Conservation (phyloP, 2,797 vertebrate genomes). For the Enteromius fasciolatus region DNA sequence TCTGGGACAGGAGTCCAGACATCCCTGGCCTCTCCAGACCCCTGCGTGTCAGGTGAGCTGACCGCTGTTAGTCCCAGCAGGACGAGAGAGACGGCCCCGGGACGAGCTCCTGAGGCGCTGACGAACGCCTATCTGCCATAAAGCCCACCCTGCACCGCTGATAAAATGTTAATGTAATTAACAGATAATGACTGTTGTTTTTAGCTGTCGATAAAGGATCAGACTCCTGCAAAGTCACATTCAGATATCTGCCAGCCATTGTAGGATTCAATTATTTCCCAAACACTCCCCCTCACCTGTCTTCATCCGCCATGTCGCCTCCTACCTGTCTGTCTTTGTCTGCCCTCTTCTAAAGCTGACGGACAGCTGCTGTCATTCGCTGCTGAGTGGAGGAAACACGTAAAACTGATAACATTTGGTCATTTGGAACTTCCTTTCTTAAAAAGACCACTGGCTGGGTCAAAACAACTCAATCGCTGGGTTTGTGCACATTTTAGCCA, state of each 20-base stretch:
- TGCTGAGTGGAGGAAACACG: not conserved
- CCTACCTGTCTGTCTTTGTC: conserved; percentile 68
- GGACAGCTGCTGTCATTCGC: conserved; percentile 53
- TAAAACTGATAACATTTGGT: not conserved
- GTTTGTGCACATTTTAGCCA: no score
- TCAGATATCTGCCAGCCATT: conserved; percentile 85
- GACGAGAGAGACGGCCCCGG: conserved; percentile 28
- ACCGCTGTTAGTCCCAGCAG: conserved; percentile 66
- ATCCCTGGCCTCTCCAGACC: conserved; percentile 59
- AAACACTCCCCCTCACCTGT: conserved; percentile 65
- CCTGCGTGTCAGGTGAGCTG: conserved; percentile 57
- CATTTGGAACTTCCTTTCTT: not conserved
- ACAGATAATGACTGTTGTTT: conserved; percentile 89
- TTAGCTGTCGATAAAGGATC: conserved; percentile 87
- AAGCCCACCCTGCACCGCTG: conserved; percentile 70
- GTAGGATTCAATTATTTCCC: conserved; percentile 83
- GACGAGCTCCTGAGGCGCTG: conserved; percentile 63
- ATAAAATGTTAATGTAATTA: conserved; percentile 92
- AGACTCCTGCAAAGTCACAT: conserved; percentile 83
- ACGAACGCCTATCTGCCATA: conserved; percentile 83
- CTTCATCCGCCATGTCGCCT: conserved; percentile 47
- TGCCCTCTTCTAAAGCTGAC: conserved; percentile 55
- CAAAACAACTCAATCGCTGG: no score
- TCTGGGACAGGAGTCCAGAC: conserved; percentile 66
- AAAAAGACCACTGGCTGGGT: no score